Conservation (phyloP, 1,140 invertebrate genomes). For the Melanaphis sacchari region DNA sequence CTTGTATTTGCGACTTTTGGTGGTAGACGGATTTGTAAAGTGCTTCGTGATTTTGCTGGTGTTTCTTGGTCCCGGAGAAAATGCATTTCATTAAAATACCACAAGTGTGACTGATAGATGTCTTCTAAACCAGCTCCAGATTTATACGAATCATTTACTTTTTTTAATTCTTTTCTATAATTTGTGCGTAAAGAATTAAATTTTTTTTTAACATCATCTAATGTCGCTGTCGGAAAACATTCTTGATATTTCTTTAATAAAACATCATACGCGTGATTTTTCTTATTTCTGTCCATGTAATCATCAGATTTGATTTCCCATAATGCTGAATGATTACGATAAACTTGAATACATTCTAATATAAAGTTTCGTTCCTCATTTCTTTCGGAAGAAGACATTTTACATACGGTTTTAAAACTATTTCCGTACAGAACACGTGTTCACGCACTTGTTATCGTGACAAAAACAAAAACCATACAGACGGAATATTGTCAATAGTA, state of each 20-base stretch:
- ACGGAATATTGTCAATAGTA: slow-evolving; percentile 22
- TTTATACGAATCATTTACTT: no score
- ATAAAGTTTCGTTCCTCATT: slow-evolving; percentile 27
- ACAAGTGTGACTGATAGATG: no score
- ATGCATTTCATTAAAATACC: no score
- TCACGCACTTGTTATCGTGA: background rate
- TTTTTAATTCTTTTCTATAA: no score
- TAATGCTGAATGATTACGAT: background rate
- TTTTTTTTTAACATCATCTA: slow-evolving; percentile 22
- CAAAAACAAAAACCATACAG: slow-evolving; percentile 16
- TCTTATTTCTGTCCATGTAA: slow-evolving; percentile 15
- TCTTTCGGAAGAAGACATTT: slow-evolving; percentile 22
- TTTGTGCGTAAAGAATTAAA: no score
- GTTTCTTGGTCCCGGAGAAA: no score
- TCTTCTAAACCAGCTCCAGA: no score
- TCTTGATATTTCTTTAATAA: slow-evolving; percentile 28
- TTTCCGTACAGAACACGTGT: background rate
- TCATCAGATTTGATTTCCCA: background rate
- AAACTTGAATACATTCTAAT: slow-evolving; percentile 29
- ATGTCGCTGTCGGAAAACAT: background rate
- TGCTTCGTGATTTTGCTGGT: no score
- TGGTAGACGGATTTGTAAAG: no score
- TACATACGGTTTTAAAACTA: slow-evolving; percentile 24
- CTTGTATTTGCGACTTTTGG: no score
- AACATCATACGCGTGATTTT: slow-evolving; percentile 11